These are phyloP conservation scores for Peucedramus taeniatus DNA, from an alignment of 2,113 vertebrate genomes.

Conservation along the genomic window DNA sequence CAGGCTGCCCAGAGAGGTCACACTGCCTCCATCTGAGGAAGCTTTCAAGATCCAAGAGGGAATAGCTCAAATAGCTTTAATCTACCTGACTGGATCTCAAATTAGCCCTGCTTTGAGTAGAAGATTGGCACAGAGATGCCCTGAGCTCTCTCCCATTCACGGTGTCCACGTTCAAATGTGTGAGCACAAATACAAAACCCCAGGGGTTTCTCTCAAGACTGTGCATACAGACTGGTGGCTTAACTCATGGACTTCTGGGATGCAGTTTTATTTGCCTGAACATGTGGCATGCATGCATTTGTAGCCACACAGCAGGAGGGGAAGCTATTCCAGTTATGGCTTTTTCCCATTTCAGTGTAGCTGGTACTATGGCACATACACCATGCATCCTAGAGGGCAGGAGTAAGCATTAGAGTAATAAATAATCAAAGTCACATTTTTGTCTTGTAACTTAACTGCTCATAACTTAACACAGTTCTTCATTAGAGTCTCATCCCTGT, in stretches of 20 bases:
- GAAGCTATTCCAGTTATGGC: neutral
- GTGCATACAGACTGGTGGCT: neutral
- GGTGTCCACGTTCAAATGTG: neutral
- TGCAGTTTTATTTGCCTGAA: neutral
- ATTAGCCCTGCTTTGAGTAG: neutral
- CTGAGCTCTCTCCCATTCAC: neutral
- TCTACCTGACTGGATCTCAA: neutral
- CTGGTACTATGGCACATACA: neutral
- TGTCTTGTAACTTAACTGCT: neutral
- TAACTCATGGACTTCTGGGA: neutral
- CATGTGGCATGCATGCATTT: neutral
- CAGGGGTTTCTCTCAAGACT: neutral
- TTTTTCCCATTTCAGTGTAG: neutral
- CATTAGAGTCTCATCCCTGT: neutral
- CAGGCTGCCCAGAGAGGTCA: neutral
- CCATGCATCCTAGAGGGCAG: neutral
- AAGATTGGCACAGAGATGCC: neutral
- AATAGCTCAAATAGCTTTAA: neutral
- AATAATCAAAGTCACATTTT: neutral
- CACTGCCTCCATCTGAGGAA: neutral
- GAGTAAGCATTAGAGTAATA: neutral
- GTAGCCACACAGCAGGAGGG: neutral
- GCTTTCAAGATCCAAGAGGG: neutral
- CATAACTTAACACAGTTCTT: neutral
- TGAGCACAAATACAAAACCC: neutral